These are phyloP conservation scores for Catharus fuscescens DNA, from an alignment of 2,113 vertebrate species.

Conservation along the genomic window DNA sequence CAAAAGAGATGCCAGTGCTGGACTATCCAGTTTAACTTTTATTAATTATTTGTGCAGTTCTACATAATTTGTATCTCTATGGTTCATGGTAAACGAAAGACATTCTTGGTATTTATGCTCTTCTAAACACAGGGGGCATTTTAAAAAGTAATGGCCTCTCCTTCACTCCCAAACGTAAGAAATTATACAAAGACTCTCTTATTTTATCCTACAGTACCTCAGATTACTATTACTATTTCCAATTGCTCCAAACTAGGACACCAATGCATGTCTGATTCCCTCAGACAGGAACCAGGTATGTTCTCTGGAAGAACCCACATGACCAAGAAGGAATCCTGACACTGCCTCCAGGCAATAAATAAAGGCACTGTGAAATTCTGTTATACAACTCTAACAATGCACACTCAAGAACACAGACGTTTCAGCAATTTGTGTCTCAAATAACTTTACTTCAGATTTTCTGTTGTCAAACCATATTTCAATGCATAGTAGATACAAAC, in stretches of 20 bases:
- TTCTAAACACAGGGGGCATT: not conserved
- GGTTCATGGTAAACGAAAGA: not conserved
- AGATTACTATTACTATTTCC: not conserved
- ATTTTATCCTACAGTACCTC: not conserved
- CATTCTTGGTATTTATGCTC: not conserved
- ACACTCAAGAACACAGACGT: not conserved
- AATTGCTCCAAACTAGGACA: too few species aligned
- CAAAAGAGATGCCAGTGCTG: not conserved
- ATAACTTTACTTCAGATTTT: not conserved
- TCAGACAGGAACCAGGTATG: not conserved
- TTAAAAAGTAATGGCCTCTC: not conserved
- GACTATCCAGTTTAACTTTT: not conserved
- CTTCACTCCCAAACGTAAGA: not conserved
- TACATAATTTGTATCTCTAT: not conserved
- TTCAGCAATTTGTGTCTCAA: slow-evolving; percentile 12
- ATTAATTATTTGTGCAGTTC: not conserved
- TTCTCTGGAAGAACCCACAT: not conserved
- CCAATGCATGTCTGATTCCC: not conserved
- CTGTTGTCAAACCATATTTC: not conserved
- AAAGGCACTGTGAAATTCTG: not conserved
- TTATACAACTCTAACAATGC: not conserved
- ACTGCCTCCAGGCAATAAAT: not conserved
- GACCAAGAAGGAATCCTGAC: not conserved
- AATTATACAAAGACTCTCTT: not conserved
- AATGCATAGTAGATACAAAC: not conserved